These are phyloP conservation scores for Hemicrepidius hirtus DNA, from an alignment of 2,888 invertebrate species.

Conservation along the genomic window DNA sequence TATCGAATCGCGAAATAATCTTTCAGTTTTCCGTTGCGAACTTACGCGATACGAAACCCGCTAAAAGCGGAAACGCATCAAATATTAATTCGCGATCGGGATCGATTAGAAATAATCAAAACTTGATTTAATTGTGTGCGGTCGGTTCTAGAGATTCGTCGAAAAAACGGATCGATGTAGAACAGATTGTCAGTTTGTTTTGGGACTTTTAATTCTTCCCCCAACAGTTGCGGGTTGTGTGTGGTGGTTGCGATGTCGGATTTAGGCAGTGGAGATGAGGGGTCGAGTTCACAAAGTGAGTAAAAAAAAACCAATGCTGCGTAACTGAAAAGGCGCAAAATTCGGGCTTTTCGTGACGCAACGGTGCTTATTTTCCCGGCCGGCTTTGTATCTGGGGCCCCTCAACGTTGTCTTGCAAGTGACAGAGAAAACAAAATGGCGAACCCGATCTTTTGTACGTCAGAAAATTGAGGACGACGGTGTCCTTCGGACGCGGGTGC, in stretches of 20 bases:
- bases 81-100: too few relatives aligned
- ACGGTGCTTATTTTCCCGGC: conserved; percentile 1
- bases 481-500: background rate
- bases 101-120: too few relatives aligned
- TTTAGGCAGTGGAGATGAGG: conserved; percentile 87
- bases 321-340: conserved; percentile 34
- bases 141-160: background rate
- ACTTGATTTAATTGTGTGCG: too few relatives aligned
- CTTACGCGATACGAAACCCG: background rate
- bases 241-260: conserved; percentile 80
- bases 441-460: conserved; percentile 43
- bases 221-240: conserved; percentile 69
- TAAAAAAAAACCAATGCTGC: conserved; percentile 70
- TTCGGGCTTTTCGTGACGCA: conserved; percentile 15
- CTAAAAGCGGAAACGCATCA: background rate
- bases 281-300: conserved; percentile 87
- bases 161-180: conserved; percentile 24
- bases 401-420: conserved; percentile 40
- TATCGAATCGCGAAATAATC: conserved; percentile 8
- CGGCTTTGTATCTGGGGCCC: conserved; percentile 11
- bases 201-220: conserved; percentile 54
- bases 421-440: conserved; percentile 53
- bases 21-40: background rate
- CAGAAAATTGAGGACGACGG: conserved; percentile 19
- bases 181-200: conserved; percentile 11